These are phyloP conservation scores for Mayetiola destructor DNA, from an alignment of 2,888 invertebrate genomes.

Conservation along the genomic window DNA sequence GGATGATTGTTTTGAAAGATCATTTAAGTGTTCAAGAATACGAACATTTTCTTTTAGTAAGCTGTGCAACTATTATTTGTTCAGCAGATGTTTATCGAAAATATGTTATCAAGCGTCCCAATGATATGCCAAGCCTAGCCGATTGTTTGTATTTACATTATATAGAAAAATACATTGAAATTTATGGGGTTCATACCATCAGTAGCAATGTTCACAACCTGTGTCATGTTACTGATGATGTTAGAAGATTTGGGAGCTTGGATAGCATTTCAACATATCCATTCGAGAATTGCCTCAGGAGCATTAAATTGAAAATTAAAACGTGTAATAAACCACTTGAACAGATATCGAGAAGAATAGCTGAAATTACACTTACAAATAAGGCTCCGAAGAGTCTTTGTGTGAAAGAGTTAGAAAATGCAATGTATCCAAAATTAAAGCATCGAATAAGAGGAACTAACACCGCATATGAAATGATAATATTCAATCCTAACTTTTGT, in stretches of 20 bases:
- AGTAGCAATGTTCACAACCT: slow-evolving; percentile 21
- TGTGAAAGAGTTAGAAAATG: no score
- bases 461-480: no score
- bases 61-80: not conserved
- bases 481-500: no score
- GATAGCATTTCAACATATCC: slow-evolving; percentile 17
- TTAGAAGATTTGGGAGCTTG: slow-evolving; percentile 17
- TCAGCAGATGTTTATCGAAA: not conserved
- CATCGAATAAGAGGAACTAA: no score
- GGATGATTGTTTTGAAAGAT: not conserved
- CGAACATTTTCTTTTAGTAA: not conserved
- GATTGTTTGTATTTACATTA: slow-evolving; percentile 19
- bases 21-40: not conserved
- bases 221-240: slow-evolving; percentile 18
- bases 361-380: no score
- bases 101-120: no score
- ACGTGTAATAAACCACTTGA: no score
- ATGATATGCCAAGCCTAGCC: slow-evolving; percentile 14
- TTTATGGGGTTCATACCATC: slow-evolving; percentile 19
- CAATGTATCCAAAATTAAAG: no score
- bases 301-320: no score
- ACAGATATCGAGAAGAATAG: no score
- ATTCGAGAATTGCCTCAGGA: not conserved
- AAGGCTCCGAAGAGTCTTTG: no score
- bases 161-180: slow-evolving; percentile 17